A percentile compares a stretch with the other conserved stretches of the same genome.
These are phyloP conservation scores for Ibidorhyncha struthersii DNA, from an alignment of 2,113 vertebrate genomes.

Conservation along the genomic window DNA sequence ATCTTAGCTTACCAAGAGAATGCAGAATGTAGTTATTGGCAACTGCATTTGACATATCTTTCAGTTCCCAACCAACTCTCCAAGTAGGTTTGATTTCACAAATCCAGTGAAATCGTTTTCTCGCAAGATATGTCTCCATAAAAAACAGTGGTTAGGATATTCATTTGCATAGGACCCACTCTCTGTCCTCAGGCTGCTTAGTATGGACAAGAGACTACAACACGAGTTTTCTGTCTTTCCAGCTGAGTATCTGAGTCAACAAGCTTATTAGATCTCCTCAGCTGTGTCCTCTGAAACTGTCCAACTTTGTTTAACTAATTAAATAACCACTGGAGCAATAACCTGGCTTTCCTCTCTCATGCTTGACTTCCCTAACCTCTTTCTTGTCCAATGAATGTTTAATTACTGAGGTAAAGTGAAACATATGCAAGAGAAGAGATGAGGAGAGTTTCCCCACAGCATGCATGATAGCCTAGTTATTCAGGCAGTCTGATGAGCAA, in stretches of 20 bases:
- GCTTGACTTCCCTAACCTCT: constrained; percentile 33
- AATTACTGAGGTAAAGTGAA: constrained; percentile 44
- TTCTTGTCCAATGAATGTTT: constrained; percentile 44
- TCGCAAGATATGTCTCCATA: neutral
- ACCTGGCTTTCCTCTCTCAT: constrained; percentile 6
- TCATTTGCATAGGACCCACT: neutral
- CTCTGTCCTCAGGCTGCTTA: neutral
- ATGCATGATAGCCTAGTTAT: neutral
- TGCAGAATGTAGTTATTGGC: neutral
- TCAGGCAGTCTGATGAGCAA: neutral
- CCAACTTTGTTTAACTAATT: constrained; percentile 25
- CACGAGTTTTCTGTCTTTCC: neutral
- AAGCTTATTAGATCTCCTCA: neutral
- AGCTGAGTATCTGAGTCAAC: neutral
- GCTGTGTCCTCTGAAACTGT: neutral
- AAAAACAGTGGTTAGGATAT: neutral
- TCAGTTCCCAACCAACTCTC: neutral
- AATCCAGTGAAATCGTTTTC: neutral
- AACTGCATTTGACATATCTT: neutral
- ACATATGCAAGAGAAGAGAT: neutral
- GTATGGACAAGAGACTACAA: neutral
- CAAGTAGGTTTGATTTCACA: neutral
- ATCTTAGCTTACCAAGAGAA: neutral
- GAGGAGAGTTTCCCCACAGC: neutral
- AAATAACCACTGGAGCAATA: constrained; percentile 15